Evolutionary conservation across 1,140 invertebrate genomes (phyloP).

Genomic region (Zaprionus africanus): DNA sequence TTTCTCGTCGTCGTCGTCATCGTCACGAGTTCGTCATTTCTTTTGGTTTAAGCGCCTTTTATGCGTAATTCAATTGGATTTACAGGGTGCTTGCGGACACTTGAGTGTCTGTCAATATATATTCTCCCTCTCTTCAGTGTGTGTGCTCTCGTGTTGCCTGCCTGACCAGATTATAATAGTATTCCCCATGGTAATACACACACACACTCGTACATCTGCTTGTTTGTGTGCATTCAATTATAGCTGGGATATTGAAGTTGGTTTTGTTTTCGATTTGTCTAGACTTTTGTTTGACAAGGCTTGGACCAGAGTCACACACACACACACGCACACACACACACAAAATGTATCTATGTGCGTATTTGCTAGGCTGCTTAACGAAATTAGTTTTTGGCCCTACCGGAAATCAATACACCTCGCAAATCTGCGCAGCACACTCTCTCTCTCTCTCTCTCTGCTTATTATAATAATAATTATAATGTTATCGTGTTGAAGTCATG

Average conservation of each 20-base stretch:
- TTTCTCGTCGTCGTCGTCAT: not conserved
- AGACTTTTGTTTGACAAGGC: constrained; percentile 70
- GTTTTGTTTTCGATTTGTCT: constrained; percentile 80
- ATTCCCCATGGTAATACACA: constrained; percentile 55
- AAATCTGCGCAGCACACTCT: constrained; percentile 23
- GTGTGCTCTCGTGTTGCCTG: constrained; percentile 38
- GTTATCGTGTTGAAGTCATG: constrained; percentile 17
- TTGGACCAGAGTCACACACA: constrained; percentile 22
- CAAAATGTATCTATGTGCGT: constrained; percentile 16
- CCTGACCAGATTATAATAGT: constrained; percentile 79
- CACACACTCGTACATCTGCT: constrained; percentile 10
- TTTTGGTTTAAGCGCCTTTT: constrained; percentile 78
- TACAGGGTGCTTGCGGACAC: constrained; percentile 81
- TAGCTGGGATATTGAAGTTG: constrained; percentile 72
- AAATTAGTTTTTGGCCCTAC: constrained; percentile 67
- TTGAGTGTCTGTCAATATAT: constrained; percentile 80
- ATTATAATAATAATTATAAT: constrained; percentile 11
- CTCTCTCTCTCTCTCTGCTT: not conserved
- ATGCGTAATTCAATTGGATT: constrained; percentile 82
- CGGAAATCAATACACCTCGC: constrained; percentile 42
- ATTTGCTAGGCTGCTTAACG: constrained; percentile 67
- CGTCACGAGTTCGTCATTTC: constrained; percentile 54
- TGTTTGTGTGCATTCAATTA: constrained; percentile 76
- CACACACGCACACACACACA: not conserved
- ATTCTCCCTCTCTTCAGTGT: not conserved